Percentiles rank a stretch among this genome's conserved stretches.
Conservation (phyloP, 2,797 vertebrate genomes). For the Neosalanx taihuensis region DNA sequence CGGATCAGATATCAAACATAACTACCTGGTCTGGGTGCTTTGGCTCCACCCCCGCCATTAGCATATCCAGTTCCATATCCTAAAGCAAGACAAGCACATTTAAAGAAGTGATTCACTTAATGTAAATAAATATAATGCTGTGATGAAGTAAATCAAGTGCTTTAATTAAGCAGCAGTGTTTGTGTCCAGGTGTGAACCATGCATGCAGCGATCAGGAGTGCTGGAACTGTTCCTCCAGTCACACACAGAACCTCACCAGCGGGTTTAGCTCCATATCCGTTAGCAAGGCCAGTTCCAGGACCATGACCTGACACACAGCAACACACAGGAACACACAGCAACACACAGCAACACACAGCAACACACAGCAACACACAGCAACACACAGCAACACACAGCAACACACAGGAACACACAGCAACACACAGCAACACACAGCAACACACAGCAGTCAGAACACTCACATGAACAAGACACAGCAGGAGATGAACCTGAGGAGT, state of each 20-base stretch:
- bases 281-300: conserved; percentile 41
- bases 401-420: too few relatives aligned
- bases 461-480: not conserved
- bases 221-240: too few relatives aligned
- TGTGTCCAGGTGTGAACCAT: too few relatives aligned
- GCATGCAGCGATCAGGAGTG: too few relatives aligned
- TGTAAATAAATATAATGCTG: not conserved
- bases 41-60: conserved; percentile 48
- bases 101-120: conserved; percentile 7
- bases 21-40: conserved; percentile 56
- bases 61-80: conserved; percentile 48
- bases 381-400: too few relatives aligned
- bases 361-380: too few relatives aligned
- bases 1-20: too few relatives aligned
- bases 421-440: too few relatives aligned
- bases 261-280: conserved; percentile 33
- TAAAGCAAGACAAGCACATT: conserved; percentile 20
- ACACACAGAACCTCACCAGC: conserved; percentile 22
- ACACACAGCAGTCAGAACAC: not conserved
- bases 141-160: too few relatives aligned
- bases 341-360: too few relatives aligned
- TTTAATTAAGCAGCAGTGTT: too few relatives aligned
- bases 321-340: too few relatives aligned
- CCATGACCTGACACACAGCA: conserved; percentile 36
- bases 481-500: not conserved